These are phyloP conservation scores for Monomorium pharaonis DNA, from an alignment of 1,140 invertebrate genomes.

Conservation along the genomic window DNA sequence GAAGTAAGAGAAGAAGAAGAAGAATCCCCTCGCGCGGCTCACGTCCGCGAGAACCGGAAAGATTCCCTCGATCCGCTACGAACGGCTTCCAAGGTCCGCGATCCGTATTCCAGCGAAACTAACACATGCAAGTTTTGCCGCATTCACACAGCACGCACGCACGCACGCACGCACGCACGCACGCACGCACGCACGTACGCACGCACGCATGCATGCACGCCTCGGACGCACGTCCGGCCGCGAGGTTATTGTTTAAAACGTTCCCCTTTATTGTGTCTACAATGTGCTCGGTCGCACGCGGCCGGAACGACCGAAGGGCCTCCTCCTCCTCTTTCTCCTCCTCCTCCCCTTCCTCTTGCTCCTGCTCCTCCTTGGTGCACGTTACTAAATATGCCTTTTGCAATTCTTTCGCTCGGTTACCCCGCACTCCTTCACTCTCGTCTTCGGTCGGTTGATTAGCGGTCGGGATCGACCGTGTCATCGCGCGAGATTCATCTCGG, in stretches of 20 bases:
- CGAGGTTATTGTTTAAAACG: slow-evolving; percentile 79
- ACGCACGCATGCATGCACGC: slow-evolving; percentile 28
- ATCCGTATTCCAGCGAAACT: slow-evolving; percentile 72
- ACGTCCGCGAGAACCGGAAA: slow-evolving; percentile 84
- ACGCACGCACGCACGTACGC: not conserved
- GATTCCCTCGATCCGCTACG: slow-evolving; percentile 85
- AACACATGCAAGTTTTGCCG: slow-evolving; percentile 17
- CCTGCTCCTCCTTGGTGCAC: not conserved
- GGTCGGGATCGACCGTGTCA: slow-evolving; percentile 29
- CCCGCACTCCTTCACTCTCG: slow-evolving; percentile 22
- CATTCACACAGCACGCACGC: slow-evolving; percentile 45
- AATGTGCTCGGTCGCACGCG: slow-evolving; percentile 73
- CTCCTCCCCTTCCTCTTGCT: slow-evolving; percentile 25
- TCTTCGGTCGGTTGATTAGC: slow-evolving; percentile 62
- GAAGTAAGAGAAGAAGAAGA: slow-evolving; percentile 67
- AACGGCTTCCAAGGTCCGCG: slow-evolving; percentile 82
- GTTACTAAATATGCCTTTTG: slow-evolving; percentile 64
- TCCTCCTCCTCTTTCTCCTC: not conserved
- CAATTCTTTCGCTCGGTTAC: slow-evolving; percentile 61
- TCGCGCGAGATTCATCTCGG: slow-evolving; percentile 1
- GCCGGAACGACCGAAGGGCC: slow-evolving; percentile 64
- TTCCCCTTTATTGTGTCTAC: slow-evolving; percentile 79
- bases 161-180: not conserved
- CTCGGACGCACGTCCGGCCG: slow-evolving; percentile 79
- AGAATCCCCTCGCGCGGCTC: slow-evolving; percentile 75